Conservation (phyloP, 23 tunicate genomes). For the Clavelina lepadiformis region DNA sequence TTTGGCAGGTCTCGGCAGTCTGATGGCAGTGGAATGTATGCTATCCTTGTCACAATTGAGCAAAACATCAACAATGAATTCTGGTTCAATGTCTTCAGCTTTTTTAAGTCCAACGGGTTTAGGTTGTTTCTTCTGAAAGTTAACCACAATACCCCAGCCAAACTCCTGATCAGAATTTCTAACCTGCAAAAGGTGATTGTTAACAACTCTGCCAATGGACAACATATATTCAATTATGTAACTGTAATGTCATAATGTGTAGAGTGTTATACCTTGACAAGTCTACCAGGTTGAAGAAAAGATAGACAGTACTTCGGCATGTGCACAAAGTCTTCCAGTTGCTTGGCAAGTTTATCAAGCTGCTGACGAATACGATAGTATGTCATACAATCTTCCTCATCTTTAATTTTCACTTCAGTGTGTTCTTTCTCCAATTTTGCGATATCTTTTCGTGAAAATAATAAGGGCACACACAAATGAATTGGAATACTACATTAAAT, state of each 20-base stretch:
- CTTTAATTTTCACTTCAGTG: conserved; percentile 31
- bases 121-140: conserved; percentile 68
- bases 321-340: conserved; percentile 67
- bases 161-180: conserved; percentile 75
- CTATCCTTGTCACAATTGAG: conserved; percentile 66
- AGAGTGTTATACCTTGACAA: conserved; percentile 69
- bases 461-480: no score
- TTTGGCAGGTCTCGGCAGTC: conserved; percentile 51
- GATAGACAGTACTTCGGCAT: conserved; percentile 79
- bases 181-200: no score
- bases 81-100: conserved; percentile 25
- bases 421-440: conserved; percentile 33
- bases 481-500: no score
- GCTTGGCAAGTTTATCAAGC: conserved; percentile 49
- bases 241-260: no score
- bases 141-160: conserved; percentile 96
- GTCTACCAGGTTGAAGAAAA: conserved; percentile 84
- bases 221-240: no score
- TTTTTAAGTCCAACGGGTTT: conserved; percentile 6
- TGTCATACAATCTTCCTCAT: conserved; percentile 73
- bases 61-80: conserved; percentile 79
- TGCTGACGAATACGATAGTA: conserved; percentile 90
- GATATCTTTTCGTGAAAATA: conserved; percentile 47
- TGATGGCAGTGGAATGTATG: conserved; percentile 19
- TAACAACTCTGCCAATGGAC: no score